Base-by-base conservation (phyloP, 2,797 vertebrate species). In the Schizopygopsis pylzovi region DNA sequence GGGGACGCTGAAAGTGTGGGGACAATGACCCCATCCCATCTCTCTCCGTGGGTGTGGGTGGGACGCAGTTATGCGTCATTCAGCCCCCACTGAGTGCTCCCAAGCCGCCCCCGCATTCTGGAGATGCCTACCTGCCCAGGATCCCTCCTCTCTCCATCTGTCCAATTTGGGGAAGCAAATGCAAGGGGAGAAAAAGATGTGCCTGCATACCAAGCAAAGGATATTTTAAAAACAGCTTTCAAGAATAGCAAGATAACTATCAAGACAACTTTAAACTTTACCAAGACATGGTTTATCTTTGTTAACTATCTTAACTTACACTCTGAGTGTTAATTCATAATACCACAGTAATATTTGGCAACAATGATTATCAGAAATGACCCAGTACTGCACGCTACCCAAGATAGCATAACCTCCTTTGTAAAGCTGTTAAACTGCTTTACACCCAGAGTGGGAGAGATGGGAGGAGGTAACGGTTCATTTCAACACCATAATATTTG, bases 121-220 rank as follows among this genome's bases (percentile, higher is more conserved):
- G 87, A 88, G 92, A 95, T 95, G 92, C 94, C 94, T 95, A 95
- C 95, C 95, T 95, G 94, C 94, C 93, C 93, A 93, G 94, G 94
- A 94, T 90, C 91, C 90, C 89, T 88, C 88, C 88, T 93, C 85
- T 87, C 87, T 91, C 95, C 95, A 95, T 96, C 95, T 96, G 95
- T 95, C 92, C 89, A 83, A 88, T 89, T 88, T 72, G 77, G 59
- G 45, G 41, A 65, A 65, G 52, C 41, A 54, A 18, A 71, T 39
- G 67, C 49, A n/a, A 16, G 10, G 28, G 43, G 28, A 49, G 28
- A 79, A 43, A 52, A 7, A 5, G 43, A 81, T 16, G 7, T 8
- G 45, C 72, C 43, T 28, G 33, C 15, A 68, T 39, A 39, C 11
- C 20, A 78, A 56, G 37, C 3, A 2, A 56, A 39, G 41, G 3